Base-by-base conservation (phyloP, 2,113 vertebrate species). In the Spermophilus dauricus region DNA sequence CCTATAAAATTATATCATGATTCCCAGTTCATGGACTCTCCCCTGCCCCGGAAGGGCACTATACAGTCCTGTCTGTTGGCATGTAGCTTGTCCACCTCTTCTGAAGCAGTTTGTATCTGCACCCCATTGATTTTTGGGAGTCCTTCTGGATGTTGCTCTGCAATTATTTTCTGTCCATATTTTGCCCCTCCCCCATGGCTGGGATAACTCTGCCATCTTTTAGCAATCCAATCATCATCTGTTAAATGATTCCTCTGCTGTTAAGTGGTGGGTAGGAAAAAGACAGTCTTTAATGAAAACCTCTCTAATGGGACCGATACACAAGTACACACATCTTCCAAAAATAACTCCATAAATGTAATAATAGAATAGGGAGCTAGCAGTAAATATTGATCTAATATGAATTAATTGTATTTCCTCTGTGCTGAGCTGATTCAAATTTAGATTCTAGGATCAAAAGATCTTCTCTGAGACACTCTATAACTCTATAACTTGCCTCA, bases 371-470 rank as follows among this genome's bases (percentile, higher is more conserved):
- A 80, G 32, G 18, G 30, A 45, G 9, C 30, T 34, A 73, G 20
- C 37, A 48, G 65, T 37, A 67, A 86, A 39, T 81, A 69, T 39
- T 86, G 45, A 89, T 53, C 67, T 80, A 37, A 90, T 65, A 37
- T 56, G 32, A 93, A 81, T 86, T 86, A 48, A 86, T 86, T 45
- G 12, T 69, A 81, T n/a, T 86, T 77, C 42, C n/a, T 78, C 67
- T 67, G 18, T 42, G 39, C 42, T 87, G 76, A 94, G 16, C 6
- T 53, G 12, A 61, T 63, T 76, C 20, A 28, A 24, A n/a, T 53
- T 94, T 30, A 63, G 22, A 34, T 92, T 82, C 13, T 45, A 61
- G 11, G 42, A 76, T 86, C 16, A 28, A 91, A 63, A 76, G 28
- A 16, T n/a, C 5, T 16, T 83, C 30, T 61, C 30, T 82, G 76